These are phyloP conservation scores for Muntiacus muntjak DNA, from an alignment of 2,113 vertebrate species.

Conservation along the genomic window DNA sequence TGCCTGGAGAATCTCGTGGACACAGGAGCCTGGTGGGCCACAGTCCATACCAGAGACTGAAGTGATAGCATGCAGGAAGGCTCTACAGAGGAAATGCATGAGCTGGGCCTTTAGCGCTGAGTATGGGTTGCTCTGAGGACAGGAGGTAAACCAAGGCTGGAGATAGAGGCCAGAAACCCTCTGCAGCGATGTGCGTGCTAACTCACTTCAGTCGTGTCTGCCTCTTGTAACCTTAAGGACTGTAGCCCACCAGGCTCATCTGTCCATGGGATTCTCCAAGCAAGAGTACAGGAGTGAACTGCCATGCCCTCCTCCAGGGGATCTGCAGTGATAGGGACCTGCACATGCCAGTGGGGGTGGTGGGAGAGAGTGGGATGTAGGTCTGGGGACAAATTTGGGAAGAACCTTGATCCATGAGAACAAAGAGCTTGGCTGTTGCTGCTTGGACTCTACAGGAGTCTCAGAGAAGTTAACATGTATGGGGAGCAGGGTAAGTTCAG, in stretches of 20 bases:
- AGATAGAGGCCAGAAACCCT: not conserved
- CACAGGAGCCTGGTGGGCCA: not conserved
- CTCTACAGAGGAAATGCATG: not conserved
- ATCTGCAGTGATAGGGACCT: not conserved
- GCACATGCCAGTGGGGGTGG: not conserved
- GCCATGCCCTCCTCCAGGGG: not conserved
- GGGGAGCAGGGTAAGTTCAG: not conserved
- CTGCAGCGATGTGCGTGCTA: not conserved
- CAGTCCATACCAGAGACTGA: not conserved
- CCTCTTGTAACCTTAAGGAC: not conserved
- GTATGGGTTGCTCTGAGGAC: not conserved
- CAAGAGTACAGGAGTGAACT: not conserved
- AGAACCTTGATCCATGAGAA: not conserved
- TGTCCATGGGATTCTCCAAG: not conserved
- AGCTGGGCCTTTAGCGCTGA: not conserved
- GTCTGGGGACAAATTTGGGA: not conserved
- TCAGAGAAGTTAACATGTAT: not conserved
- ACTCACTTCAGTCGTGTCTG: not conserved
- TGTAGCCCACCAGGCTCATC: not conserved
- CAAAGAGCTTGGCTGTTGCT: not conserved
- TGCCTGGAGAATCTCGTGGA: not conserved
- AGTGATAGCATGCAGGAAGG: not conserved
- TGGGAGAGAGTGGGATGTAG: not conserved
- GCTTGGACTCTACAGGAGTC: not conserved
- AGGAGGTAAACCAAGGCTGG: not conserved